These are phyloP conservation scores for Drosophila nr. perissopoda DNA, from an alignment of 2,888 invertebrate species.

Conservation along the genomic window DNA sequence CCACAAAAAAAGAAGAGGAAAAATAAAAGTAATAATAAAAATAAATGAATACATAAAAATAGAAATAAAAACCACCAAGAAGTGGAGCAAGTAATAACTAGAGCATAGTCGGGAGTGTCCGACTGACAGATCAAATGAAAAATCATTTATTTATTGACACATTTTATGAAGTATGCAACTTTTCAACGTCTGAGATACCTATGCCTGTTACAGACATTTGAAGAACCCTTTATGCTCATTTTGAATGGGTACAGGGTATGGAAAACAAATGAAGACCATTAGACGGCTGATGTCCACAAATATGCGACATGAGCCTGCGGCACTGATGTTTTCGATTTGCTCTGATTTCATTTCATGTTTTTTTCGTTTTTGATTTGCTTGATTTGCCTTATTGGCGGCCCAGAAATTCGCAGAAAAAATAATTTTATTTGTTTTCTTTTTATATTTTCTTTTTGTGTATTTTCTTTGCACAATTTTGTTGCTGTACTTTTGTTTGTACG, in stretches of 20 bases:
- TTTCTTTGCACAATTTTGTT: conserved; percentile 29
- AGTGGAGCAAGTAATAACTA: neutral
- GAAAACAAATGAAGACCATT: neutral
- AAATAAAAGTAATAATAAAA: neutral
- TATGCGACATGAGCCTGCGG: conserved; percentile 52
- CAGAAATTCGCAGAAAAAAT: conserved; percentile 25
- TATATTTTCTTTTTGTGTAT: conserved; percentile 14
- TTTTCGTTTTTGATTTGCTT: conserved; percentile 56
- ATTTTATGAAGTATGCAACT: neutral
- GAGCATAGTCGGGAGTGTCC: neutral
- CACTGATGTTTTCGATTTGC: conserved; percentile 52
- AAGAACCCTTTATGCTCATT: neutral
- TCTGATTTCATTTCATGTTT: conserved; percentile 54
- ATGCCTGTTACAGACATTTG: neutral
- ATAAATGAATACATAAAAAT: neutral
- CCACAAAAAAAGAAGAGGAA: neutral
- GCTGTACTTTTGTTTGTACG: conserved; percentile 37
- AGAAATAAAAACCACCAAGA: neutral
- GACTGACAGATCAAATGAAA: neutral
- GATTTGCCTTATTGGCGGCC: conserved; percentile 61
- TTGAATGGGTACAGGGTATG: neutral
- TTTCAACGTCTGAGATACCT: neutral
- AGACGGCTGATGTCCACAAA: conserved; percentile 40
- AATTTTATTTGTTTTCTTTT: conserved; percentile 39
- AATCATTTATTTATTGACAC: neutral